Evolutionary conservation across 2,113 vertebrate species (phyloP).

Genomic region (Danio rerio): DNA sequence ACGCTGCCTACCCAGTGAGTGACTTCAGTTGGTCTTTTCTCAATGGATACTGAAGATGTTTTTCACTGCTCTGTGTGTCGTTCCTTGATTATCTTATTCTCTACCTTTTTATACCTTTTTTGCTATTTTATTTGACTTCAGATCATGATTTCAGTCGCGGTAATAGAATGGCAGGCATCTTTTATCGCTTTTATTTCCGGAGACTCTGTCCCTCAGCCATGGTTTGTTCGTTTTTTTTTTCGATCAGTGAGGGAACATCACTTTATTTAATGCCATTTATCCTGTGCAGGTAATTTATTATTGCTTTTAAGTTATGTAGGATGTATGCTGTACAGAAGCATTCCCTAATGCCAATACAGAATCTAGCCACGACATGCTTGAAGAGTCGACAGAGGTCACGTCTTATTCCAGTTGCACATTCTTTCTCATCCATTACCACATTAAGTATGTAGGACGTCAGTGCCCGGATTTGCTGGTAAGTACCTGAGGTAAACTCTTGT

Average conservation of each 20-base stretch:
- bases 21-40: slow-evolving; percentile 89
- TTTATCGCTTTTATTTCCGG: slow-evolving; percentile 20
- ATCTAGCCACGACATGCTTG: slow-evolving; percentile 59
- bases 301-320: slow-evolving; percentile 79
- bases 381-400: slow-evolving; percentile 56
- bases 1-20: slow-evolving; percentile 90
- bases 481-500: slow-evolving; percentile 15
- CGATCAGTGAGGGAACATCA: slow-evolving; percentile 63
- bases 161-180: slow-evolving; percentile 34
- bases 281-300: slow-evolving; percentile 80
- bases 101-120: slow-evolving; percentile 83
- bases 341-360: slow-evolving; percentile 79
- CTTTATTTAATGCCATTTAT: slow-evolving; percentile 73
- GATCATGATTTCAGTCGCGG: slow-evolving; percentile 50
- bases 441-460: not conserved
- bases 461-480: slow-evolving; percentile 11
- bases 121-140: slow-evolving; percentile 72
- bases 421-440: slow-evolving; percentile 30
- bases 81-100: slow-evolving; percentile 79
- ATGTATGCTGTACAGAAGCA: slow-evolving; percentile 80
- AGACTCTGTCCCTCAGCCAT: slow-evolving; percentile 45
- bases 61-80: slow-evolving; percentile 83
- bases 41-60: slow-evolving; percentile 91
- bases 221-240: not conserved
- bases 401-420: slow-evolving; percentile 57